Evolutionary conservation across 2,888 invertebrate genomes (phyloP), one percentile per base, ranked within the genome.

Genomic region (Sclerodermus sp.): DNA sequence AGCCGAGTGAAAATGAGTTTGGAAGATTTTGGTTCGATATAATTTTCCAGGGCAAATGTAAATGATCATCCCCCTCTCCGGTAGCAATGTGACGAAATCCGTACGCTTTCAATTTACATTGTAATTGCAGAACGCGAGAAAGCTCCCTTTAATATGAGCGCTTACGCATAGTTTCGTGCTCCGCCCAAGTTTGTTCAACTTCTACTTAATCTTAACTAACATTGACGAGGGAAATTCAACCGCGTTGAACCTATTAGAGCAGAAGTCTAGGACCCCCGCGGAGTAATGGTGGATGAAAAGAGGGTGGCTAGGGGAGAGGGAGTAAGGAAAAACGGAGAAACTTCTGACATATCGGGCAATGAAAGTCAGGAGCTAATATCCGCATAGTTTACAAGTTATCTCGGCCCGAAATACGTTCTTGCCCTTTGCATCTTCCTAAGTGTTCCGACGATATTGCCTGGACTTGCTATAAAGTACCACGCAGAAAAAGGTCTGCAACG

Each of bases 201-300:
- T 57, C 48, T 51, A 61, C 57, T 59, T 52, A 62, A 61, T 59
- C 59, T 61, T 62, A 62, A 62, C 53, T 59, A 62, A 57, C 57
- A 47, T 62, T 44, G 51, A 42, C 16, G 6, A 45, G 36, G 30
- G 30, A 34, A 34, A 34, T 34, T 13, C 34, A 17, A 43, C 32
- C 31, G 13, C 42, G 42, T 31, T 32, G 34, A 43, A 43, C 30
- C 34, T 37, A 42, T 47, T 47, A 47, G 41, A 16, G 23, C 32
- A n/a, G 14, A 43, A 43, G 42, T 15, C 34, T 43, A 31, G 34
- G 23, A 23, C 23, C 23, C 23, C 42, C 15, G 42, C n/a, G 29
- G 41, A 18, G 23, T 47, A 37, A 37, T 16, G 23, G 34, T 34
- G 18, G 34, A 16, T 31, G 34, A 13, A 30, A 38, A 40, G 44